Evolutionary conservation across 2,797 vertebrate species (phyloP), one percentile per base, ranked within the genome.

Genomic region (Agapornis canus): DNA sequence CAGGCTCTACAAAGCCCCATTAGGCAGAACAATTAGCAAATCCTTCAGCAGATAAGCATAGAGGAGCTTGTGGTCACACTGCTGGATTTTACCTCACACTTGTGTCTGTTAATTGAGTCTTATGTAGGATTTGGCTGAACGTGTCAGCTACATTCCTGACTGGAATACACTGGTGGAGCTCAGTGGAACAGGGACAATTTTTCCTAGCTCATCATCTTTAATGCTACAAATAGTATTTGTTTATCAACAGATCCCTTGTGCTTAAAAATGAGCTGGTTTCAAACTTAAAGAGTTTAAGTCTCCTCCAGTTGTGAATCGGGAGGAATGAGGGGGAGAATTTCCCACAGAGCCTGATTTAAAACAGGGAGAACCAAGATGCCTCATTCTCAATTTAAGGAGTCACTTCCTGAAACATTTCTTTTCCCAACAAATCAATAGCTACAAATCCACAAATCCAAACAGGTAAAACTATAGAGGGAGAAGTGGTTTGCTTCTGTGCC

Each of bases 11-110:
- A 54, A 91, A 87, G 76, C 47, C 59, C 51, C 85, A 82, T 96
- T 94, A 97, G 90, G 86, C 86, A 82, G 56, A 86, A 96, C 92
- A 96, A 95, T 95, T 93, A 94, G 43, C 19, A 87, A 80, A 57
- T 40, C 69, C 92, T 91, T 79, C 71, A 89, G 66, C 32, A 83
- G 88, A 94, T 37, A 72, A 80, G 92, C 89, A 92, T 29, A 93
- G 82, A 86, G 83, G 40, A 84, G 35, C 43, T 80, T 51, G 37
- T 89, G 92, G 82, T 83, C 80, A 76, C 91, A 47, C n/a, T 71
- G 65, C 39, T 2, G 20, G 69, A 49, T 86, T 95, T 77, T 80
- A 64, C 43, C 61, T 92, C 71, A 23, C 26, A 19, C 18, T 45
- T 60, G 10, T 29, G 54, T 59, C n/a, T 0, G 0, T 61, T 48